Percentiles rank a stretch among this genome's conserved stretches.
Conservation (phyloP, 2,888 invertebrate genomes). For the Cistogaster globosa region DNA sequence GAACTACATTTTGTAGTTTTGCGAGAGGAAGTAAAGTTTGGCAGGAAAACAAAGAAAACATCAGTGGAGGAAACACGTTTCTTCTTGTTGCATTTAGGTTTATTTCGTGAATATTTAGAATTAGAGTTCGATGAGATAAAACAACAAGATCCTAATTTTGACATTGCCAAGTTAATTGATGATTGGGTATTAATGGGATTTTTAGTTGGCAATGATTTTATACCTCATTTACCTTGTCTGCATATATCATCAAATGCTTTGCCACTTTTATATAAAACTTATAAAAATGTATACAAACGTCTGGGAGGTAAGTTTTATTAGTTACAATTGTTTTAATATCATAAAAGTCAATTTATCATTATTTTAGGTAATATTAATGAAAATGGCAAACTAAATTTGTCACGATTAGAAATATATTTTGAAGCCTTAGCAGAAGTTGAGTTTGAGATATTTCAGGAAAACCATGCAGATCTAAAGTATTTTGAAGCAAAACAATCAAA, state of each 20-base stretch:
- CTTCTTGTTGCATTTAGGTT: conserved; percentile 94
- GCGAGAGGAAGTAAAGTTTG: conserved; percentile 95
- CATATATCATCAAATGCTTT: conserved; percentile 96
- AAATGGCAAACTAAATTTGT: conserved; percentile 91
- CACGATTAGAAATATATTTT: conserved; percentile 93
- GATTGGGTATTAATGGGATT: conserved; percentile 99
- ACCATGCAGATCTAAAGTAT: conserved; percentile 91
- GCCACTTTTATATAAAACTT: conserved; percentile 92
- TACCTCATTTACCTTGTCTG: conserved; percentile 96
- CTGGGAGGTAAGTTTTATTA: conserved; percentile 88
- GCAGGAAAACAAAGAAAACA: conserved; percentile 87
- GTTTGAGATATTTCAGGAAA: conserved; percentile 89
- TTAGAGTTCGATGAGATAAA: conserved; percentile 92
- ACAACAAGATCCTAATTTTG: conserved; percentile 87
- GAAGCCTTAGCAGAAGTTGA: conserved; percentile 89
- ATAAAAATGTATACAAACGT: conserved; percentile 92
- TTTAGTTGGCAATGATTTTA: conserved; percentile 98
- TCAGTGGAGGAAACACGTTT: conserved; percentile 96
- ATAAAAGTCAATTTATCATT: background rate
- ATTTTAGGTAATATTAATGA: conserved; percentile 95
- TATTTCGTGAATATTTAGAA: conserved; percentile 96
- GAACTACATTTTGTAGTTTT: conserved; percentile 97
- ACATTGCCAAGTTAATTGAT: conserved; percentile 96
- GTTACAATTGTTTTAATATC: background rate
- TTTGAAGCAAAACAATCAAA: conserved; percentile 90